Conservation (phyloP, 2,113 vertebrate genomes). For the Pseudopipra pipra region DNA sequence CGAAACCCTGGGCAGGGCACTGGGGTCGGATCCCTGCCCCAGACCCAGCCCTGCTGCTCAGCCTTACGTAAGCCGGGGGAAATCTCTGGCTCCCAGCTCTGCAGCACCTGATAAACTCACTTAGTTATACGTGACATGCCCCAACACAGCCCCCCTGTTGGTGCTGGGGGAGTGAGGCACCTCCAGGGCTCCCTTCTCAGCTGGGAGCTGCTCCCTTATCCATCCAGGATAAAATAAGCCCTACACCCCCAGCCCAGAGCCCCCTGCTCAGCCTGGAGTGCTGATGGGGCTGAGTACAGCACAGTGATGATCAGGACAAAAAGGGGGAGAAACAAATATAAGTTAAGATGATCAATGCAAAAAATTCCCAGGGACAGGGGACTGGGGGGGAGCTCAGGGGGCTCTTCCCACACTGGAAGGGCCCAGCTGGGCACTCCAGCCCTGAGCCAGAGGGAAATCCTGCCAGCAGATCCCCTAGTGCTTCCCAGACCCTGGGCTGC, state of each 20-base stretch:
- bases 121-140: accelerated
- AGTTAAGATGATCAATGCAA: too few species aligned
- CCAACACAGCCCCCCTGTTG: background rate
- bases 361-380: accelerated
- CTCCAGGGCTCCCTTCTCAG: background rate
- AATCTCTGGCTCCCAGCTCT: background rate
- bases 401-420: background rate
- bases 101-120: background rate
- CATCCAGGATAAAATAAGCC: background rate
- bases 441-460: background rate
- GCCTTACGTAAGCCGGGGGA: background rate
- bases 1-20: background rate
- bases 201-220: background rate
- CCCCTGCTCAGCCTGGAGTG: accelerated
- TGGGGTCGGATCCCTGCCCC: background rate
- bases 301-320: accelerated
- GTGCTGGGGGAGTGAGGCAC: accelerated
- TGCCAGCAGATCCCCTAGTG: background rate
- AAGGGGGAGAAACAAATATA: accelerated
- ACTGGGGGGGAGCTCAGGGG: background rate
- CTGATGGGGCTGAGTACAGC: accelerated
- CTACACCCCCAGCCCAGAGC: accelerated
- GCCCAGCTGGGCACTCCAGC: background rate
- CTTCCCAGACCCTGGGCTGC: background rate
- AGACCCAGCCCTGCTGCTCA: accelerated